These are phyloP conservation scores for Dolomedes plantarius DNA, from an alignment of 2,888 invertebrate genomes.

Conservation along the genomic window DNA sequence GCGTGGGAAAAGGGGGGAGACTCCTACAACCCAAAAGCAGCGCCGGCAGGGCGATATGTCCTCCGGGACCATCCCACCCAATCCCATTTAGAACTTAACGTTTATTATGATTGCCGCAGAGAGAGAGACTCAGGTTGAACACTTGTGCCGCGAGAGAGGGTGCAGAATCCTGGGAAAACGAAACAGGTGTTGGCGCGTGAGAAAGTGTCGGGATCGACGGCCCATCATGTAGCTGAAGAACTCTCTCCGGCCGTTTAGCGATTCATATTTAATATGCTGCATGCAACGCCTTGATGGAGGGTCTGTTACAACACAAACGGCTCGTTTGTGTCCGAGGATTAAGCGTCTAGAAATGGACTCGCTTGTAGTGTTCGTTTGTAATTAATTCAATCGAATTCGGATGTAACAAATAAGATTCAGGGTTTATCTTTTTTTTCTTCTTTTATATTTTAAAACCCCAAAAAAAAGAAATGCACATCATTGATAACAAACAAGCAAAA, in stretches of 20 bases:
- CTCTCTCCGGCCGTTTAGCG: neutral
- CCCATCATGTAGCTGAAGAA: neutral
- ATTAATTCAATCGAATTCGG: too few species aligned
- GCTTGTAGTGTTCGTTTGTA: too few species aligned
- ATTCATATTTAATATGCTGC: neutral
- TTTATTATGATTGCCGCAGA: neutral
- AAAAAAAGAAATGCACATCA: too few species aligned
- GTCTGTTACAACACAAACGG: too few species aligned
- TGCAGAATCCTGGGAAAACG: slow-evolving; percentile 51
- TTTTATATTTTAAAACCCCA: too few species aligned
- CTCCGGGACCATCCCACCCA: neutral
- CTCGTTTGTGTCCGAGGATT: too few species aligned
- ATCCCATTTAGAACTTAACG: neutral
- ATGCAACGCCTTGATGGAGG: neutral
- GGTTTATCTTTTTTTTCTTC: too few species aligned
- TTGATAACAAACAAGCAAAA: too few species aligned
- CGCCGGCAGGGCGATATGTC: neutral
- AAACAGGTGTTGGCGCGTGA: slow-evolving; percentile 66
- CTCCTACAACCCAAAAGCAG: neutral
- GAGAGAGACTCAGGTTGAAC: neutral
- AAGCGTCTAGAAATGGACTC: too few species aligned
- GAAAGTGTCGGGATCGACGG: slow-evolving; percentile 31
- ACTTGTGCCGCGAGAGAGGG: slow-evolving; percentile 31
- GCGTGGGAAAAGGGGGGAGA: neutral
- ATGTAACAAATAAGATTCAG: too few species aligned